Conservation (phyloP, 2,797 vertebrate species). For the Gallinago nigripennis region DNA sequence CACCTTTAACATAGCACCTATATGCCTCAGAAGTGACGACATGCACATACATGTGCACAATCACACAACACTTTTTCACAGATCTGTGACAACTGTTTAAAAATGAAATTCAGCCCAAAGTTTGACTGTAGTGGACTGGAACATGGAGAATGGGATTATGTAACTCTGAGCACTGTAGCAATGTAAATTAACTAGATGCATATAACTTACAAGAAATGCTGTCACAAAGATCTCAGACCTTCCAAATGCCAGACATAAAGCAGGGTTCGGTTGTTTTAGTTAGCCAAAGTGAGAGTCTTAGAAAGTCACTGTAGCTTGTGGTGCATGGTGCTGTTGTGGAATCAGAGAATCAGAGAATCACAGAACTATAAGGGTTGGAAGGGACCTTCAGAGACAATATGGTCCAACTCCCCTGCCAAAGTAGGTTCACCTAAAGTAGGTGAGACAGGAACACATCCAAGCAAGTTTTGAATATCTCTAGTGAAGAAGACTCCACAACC, state of each 20-base stretch:
- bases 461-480: neutral
- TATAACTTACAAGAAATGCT: neutral
- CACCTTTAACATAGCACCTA: neutral
- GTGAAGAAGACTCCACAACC: neutral
- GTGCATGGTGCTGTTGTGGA: neutral
- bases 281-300: neutral
- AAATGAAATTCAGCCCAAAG: neutral
- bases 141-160: neutral
- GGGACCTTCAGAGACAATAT: neutral
- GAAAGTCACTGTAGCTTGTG: neutral
- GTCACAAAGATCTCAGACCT: neutral
- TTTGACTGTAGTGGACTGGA: neutral
- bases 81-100: neutral
- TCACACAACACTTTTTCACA: neutral
- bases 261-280: neutral
- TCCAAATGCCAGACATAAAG: neutral
- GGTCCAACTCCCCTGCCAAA: neutral
- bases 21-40: neutral
- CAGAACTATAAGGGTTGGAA: neutral
- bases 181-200: neutral
- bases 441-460: neutral
- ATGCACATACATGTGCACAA: neutral
- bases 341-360: neutral
- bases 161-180: neutral
- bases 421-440: neutral